Percentiles rank a stretch among this genome's conserved stretches.
These are phyloP conservation scores for Hyalella azteca DNA, from an alignment of 2,888 invertebrate genomes.

Conservation along the genomic window DNA sequence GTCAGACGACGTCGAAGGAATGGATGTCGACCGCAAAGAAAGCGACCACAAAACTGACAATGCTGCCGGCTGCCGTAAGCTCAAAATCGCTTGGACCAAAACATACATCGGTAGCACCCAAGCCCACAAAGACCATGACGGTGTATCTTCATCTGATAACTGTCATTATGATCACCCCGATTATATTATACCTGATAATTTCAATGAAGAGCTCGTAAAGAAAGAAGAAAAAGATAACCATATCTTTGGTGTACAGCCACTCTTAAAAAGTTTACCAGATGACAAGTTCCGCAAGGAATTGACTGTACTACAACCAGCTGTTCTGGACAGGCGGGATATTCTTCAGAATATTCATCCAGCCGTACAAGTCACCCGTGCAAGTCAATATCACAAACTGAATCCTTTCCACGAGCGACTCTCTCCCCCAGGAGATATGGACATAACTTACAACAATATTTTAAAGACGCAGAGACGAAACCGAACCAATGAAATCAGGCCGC, in stretches of 20 bases:
- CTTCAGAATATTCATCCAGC: background rate
- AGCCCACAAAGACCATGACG: background rate
- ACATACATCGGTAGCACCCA: constrained; percentile 21
- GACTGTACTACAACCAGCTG: constrained; percentile 12
- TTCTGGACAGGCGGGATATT: background rate
- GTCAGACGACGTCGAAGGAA: background rate
- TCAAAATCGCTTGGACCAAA: background rate
- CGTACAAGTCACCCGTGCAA: constrained; percentile 2
- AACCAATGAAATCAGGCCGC: background rate
- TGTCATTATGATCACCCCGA: background rate
- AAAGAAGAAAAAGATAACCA: constrained; percentile 26
- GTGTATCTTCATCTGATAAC: background rate
- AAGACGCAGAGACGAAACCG: background rate
- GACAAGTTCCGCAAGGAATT: constrained; percentile 11
- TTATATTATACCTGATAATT: background rate
- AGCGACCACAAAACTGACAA: background rate
- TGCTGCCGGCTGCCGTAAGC: background rate
- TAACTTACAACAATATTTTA: background rate
- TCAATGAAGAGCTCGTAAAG: constrained; percentile 21
- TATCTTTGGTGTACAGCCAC: constrained; percentile 2
- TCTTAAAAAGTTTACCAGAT: constrained; percentile 15
- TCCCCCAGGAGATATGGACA: constrained; percentile 19
- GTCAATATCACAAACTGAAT: background rate
- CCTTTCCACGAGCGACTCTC: constrained; percentile 31
- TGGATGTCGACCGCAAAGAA: background rate